Conservation (phyloP, 2,113 vertebrate genomes). For the Alouatta palliata region DNA sequence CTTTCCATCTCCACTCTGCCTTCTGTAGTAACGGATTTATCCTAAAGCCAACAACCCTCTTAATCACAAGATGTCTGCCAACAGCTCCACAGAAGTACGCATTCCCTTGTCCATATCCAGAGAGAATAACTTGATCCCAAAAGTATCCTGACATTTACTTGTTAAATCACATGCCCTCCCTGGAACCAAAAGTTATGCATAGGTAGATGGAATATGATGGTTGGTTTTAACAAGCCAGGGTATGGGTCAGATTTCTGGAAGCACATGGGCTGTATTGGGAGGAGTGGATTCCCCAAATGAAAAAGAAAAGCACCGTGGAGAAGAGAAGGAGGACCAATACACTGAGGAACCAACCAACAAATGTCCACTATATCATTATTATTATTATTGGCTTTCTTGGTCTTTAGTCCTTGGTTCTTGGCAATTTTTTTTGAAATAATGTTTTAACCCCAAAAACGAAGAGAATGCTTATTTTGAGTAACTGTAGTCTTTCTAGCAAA, state of each 20-base stretch:
- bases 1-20: background rate
- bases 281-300: background rate
- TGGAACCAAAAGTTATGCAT: background rate
- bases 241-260: background rate
- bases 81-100: background rate
- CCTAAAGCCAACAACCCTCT: background rate
- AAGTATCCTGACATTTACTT: background rate
- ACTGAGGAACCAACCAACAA: background rate
- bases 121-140: background rate
- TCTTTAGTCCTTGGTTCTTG: background rate
- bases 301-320: background rate
- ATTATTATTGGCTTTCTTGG: constrained; percentile 34
- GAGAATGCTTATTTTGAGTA: constrained; percentile 35
- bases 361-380: background rate
- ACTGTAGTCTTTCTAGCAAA: constrained; percentile 59
- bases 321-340: background rate
- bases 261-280: background rate
- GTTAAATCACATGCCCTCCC: background rate
- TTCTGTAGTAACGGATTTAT: constrained; percentile 1
- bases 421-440: constrained; percentile 49
- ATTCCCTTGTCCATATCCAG: background rate
- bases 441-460: background rate
- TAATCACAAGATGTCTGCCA: background rate
- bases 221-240: background rate
- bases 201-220: background rate